Percentiles rank a stretch among this genome's conserved stretches.
These are phyloP conservation scores for Heliconius nattereri DNA, from an alignment of 1,140 invertebrate species.

Conservation along the genomic window DNA sequence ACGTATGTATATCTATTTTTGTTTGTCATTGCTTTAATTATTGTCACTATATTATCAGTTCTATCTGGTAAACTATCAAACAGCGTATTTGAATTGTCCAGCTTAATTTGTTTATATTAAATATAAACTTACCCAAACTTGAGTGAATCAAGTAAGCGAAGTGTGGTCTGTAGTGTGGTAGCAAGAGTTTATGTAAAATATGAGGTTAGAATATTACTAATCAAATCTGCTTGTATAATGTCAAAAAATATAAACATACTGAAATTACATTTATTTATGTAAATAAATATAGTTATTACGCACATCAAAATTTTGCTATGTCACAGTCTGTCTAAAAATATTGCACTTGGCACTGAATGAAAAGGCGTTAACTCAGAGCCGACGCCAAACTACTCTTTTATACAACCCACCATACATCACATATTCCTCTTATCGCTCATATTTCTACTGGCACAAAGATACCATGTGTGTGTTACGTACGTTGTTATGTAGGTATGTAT, in stretches of 20 bases:
- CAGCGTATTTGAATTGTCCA: neutral
- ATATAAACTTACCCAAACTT: neutral
- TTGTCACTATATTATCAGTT: neutral
- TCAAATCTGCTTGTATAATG: no score
- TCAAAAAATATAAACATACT: no score
- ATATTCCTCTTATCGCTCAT: conserved; percentile 34
- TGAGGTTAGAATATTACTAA: no score
- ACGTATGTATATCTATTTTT: neutral
- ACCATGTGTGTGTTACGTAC: neutral
- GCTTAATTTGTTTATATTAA: neutral
- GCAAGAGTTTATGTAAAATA: no score
- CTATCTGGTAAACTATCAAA: neutral
- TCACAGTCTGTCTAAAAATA: conserved; percentile 71
- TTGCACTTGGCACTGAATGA: conserved; percentile 71
- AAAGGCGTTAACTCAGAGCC: conserved; percentile 69
- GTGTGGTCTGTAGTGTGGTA: neutral
- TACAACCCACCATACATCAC: conserved; percentile 33
- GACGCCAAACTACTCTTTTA: conserved; percentile 57
- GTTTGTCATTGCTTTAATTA: neutral
- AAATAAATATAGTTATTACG: conserved; percentile 53
- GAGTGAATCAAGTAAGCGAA: neutral
- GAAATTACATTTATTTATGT: neutral
- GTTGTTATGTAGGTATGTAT: neutral
- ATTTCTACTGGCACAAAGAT: neutral
- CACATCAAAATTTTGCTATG: conserved; percentile 51